Evolutionary conservation across 92 coral and sea anemone genomes (phyloP).

Genomic region (Paramuricea clavata): DNA sequence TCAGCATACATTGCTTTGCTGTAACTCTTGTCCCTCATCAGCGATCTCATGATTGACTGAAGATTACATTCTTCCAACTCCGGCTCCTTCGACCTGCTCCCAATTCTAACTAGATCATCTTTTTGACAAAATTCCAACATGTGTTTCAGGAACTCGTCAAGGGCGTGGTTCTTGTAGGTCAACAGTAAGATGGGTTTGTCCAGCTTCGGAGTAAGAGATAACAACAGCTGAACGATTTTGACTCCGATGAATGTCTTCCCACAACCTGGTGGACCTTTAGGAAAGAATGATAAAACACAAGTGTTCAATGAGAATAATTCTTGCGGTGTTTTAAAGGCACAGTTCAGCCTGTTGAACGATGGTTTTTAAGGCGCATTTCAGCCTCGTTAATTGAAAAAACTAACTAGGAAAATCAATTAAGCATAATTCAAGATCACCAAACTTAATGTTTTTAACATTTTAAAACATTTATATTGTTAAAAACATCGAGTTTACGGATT

Average conservation of each 20-base stretch:
- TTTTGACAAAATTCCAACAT: slow-evolving; percentile 43
- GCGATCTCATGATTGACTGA: slow-evolving; percentile 30
- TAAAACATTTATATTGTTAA: too few relatives aligned
- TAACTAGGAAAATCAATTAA: too few relatives aligned
- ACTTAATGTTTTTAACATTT: too few relatives aligned
- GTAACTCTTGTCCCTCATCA: background rate
- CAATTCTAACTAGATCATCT: slow-evolving; percentile 47
- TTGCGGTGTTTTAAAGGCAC: too few relatives aligned
- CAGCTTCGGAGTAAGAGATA: slow-evolving; percentile 39
- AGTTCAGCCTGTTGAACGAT: too few relatives aligned
- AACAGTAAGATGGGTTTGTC: slow-evolving; percentile 44
- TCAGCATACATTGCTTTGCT: slow-evolving; percentile 13
- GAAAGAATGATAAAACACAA: background rate
- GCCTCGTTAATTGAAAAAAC: too few relatives aligned
- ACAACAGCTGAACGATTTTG: slow-evolving; percentile 12
- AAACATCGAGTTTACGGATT: too few relatives aligned
- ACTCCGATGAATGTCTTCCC: slow-evolving; percentile 14
- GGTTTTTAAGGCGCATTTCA: too few relatives aligned
- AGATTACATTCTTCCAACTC: slow-evolving; percentile 44
- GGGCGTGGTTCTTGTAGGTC: slow-evolving; percentile 62
- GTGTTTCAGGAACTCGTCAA: slow-evolving; percentile 52
- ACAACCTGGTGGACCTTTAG: slow-evolving; percentile 19
- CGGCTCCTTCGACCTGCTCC: slow-evolving; percentile 54
- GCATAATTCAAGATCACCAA: too few relatives aligned
- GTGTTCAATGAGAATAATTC: background rate